These are phyloP conservation scores for Callyntrura sp. DNA, from an alignment of 2,888 invertebrate genomes.

Conservation along the genomic window DNA sequence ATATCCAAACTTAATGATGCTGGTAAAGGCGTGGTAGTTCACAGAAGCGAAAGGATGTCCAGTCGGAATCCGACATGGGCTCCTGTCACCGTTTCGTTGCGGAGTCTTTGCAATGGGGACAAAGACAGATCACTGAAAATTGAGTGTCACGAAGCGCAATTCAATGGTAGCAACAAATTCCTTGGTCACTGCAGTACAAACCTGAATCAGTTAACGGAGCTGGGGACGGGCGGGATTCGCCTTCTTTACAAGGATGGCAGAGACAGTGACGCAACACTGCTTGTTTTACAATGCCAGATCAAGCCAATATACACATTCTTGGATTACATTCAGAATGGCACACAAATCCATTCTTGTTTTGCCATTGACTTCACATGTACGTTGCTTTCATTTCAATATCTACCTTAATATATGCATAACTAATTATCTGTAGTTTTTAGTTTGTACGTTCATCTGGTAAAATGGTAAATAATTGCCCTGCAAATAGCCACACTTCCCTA, in stretches of 20 bases:
- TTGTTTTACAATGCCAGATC: conserved; percentile 81
- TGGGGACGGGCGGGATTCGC: conserved; percentile 81
- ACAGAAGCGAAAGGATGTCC: conserved; percentile 85
- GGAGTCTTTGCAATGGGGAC: conserved; percentile 87
- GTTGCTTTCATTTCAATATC: no score
- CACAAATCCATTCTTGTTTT: conserved; percentile 86
- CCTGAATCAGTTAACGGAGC: conserved; percentile 85
- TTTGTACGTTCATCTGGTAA: no score
- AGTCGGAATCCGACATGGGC: conserved; percentile 87
- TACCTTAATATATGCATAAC: no score
- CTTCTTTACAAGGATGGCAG: conserved; percentile 77
- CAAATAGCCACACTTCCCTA: no score
- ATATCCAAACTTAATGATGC: conserved; percentile 85
- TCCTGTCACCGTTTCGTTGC: conserved; percentile 86
- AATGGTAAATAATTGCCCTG: no score
- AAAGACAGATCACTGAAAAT: conserved; percentile 87
- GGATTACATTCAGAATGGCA: conserved; percentile 88
- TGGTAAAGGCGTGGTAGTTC: conserved; percentile 86
- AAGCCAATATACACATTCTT: conserved; percentile 86
- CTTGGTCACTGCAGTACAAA: conserved; percentile 86
- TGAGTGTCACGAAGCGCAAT: conserved; percentile 86
- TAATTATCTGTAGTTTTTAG: no score
- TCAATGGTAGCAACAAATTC: conserved; percentile 85
- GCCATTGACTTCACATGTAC: conserved; percentile 86
- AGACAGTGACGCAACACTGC: conserved; percentile 77